phyloP scores from a whole-genome alignment of 2,113 vertebrate species.

The Canis aureus region DNA sequence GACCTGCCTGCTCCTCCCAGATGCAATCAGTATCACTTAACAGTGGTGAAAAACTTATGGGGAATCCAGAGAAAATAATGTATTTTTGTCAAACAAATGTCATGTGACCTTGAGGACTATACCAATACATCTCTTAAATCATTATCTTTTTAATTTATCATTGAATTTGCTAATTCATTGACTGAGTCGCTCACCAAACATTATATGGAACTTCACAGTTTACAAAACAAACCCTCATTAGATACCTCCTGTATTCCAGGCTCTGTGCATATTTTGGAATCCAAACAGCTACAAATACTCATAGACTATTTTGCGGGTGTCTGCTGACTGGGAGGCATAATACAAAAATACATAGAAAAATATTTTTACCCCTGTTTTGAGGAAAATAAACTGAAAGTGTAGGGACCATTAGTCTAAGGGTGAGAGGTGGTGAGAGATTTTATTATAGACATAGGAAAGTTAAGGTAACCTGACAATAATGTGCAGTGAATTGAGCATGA shows the following conservation, averaged over 20 bases:
- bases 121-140: not conserved
- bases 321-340: not conserved
- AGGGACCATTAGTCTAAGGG: not conserved
- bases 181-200: not conserved
- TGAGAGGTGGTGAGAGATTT: not conserved
- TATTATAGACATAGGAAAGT: not conserved
- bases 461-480: not conserved
- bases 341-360: constrained; percentile 16
- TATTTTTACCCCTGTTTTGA: not conserved
- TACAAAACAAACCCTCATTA: not conserved
- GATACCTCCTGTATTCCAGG: not conserved
- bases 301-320: not conserved
- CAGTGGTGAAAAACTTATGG: not conserved
- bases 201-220: not conserved
- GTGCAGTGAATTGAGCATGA: not conserved
- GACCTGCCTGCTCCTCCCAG: not conserved
- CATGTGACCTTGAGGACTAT: not conserved
- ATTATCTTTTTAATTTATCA: constrained; percentile 24
- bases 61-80: not conserved
- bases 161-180: not conserved
- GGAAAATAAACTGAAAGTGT: not conserved
- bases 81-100: not conserved
- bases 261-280: not conserved
- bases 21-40: not conserved
- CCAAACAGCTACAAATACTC: not conserved